Percentiles rank a stretch among this genome's conserved stretches.
phyloP scores from a whole-genome alignment of 1,140 invertebrate genomes.

The Tachypleus tridentatus region DNA sequence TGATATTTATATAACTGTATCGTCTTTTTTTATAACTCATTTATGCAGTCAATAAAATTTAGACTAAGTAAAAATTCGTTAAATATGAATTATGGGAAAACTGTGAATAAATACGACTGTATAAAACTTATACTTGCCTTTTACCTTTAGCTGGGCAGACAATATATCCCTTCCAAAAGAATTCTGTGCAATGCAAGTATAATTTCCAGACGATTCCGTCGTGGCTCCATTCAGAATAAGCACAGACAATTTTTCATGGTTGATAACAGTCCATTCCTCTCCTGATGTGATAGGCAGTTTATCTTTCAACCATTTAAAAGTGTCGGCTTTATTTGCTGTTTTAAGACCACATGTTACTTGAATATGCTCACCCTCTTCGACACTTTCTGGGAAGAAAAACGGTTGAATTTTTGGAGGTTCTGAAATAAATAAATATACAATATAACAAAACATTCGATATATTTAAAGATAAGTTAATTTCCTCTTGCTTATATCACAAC shows the following conservation, averaged over 20 bases:
- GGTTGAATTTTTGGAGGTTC: conserved; percentile 8
- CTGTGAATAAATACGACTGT: too few relatives aligned
- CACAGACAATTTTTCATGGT: conserved; percentile 21
- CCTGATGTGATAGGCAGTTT: conserved; percentile 1
- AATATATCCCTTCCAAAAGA: conserved; percentile 27
- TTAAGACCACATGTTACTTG: conserved; percentile 8
- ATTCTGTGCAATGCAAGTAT: conserved; percentile 47
- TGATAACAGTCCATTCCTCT: conserved; percentile 5
- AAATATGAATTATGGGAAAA: too few relatives aligned
- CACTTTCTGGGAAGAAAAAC: conserved; percentile 12
- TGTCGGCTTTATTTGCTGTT: conserved; percentile 2
- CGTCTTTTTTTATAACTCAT: too few relatives aligned
- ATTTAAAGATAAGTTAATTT: too few relatives aligned
- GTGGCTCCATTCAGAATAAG: conserved; percentile 31
- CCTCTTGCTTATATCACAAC: too few relatives aligned
- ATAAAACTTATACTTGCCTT: conserved; percentile 10
- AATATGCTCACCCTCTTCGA: conserved; percentile 12
- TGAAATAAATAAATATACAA: too few relatives aligned
- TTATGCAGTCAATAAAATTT: too few relatives aligned
- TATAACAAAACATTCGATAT: too few relatives aligned
- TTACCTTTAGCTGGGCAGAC: conserved; percentile 20
- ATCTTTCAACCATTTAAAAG: conserved; percentile 14
- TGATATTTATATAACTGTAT: too few relatives aligned
- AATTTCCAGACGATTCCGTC: conserved; percentile 40
- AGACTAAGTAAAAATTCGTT: too few relatives aligned